Conservation (phyloP, 2,797 vertebrate genomes). For the Malurus leucopterus region DNA sequence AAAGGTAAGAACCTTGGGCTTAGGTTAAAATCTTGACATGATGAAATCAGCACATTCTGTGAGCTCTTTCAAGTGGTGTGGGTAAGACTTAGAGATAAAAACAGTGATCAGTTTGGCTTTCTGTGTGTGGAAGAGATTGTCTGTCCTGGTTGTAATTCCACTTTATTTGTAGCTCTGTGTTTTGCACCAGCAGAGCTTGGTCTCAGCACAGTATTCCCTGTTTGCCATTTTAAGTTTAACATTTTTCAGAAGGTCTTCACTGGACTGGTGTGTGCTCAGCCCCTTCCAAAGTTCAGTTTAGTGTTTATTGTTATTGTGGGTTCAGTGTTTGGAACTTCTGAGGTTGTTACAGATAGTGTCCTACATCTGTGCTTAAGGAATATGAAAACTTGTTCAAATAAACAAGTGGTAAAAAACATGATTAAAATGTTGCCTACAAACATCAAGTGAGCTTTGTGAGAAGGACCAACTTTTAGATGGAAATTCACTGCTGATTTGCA, state of each 20-base stretch:
- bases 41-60: background rate
- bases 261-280: background rate
- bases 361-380: background rate
- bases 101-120: background rate
- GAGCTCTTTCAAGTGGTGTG: background rate
- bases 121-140: background rate
- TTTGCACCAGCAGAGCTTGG: background rate
- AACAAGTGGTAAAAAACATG: background rate
- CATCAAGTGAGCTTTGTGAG: background rate
- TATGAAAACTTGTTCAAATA: background rate
- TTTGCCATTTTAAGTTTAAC: background rate
- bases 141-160: background rate
- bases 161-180: rapidly evolving
- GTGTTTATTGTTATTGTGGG: background rate
- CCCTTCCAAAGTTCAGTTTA: background rate
- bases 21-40: background rate
- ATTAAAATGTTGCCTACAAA: background rate
- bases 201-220: background rate
- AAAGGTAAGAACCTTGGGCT: background rate
- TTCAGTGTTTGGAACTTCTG: background rate
- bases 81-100: background rate
- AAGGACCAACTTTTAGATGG: background rate
- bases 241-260: background rate
- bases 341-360: background rate
- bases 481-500: background rate